Percentiles rank a stretch among this genome's conserved stretches.
phyloP scores from a whole-genome alignment of 2,888 invertebrate genomes.

The Busseola fusca region DNA sequence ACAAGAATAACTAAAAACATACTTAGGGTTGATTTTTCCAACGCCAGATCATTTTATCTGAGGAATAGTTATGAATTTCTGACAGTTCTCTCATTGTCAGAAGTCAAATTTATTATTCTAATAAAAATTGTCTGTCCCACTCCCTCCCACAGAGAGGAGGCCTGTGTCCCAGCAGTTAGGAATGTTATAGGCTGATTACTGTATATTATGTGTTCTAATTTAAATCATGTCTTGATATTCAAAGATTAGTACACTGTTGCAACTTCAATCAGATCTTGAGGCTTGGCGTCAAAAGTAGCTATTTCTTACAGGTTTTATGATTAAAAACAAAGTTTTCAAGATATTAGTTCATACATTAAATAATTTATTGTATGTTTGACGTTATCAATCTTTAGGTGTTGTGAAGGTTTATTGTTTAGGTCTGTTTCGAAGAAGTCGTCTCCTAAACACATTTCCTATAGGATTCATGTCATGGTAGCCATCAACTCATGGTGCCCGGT shows the following conservation, averaged over 20 bases:
- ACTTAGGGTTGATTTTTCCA: too few species aligned
- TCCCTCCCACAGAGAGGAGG: too few species aligned
- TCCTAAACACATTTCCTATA: constrained; percentile 47
- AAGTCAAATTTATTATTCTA: too few species aligned
- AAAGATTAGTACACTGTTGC: neutral
- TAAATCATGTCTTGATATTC: too few species aligned
- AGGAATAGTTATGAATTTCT: too few species aligned
- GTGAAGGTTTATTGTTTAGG: neutral
- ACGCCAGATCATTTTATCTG: too few species aligned
- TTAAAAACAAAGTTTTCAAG: neutral
- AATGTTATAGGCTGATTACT: too few species aligned
- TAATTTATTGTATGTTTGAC: neutral
- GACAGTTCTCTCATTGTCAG: too few species aligned
- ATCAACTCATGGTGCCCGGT: constrained; percentile 24
- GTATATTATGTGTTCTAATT: neutral
- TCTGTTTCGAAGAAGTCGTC: constrained; percentile 9
- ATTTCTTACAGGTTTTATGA: neutral
- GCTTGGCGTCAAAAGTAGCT: neutral
- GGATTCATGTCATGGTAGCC: constrained; percentile 40
- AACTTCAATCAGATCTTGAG: neutral
- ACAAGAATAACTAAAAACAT: neutral
- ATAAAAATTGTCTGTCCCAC: too few species aligned
- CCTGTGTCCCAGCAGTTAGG: too few species aligned
- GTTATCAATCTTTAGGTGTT: neutral
- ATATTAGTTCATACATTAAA: neutral